phyloP scores from a whole-genome alignment of 2,113 vertebrate species.

The Engraulis encrasicolus region DNA sequence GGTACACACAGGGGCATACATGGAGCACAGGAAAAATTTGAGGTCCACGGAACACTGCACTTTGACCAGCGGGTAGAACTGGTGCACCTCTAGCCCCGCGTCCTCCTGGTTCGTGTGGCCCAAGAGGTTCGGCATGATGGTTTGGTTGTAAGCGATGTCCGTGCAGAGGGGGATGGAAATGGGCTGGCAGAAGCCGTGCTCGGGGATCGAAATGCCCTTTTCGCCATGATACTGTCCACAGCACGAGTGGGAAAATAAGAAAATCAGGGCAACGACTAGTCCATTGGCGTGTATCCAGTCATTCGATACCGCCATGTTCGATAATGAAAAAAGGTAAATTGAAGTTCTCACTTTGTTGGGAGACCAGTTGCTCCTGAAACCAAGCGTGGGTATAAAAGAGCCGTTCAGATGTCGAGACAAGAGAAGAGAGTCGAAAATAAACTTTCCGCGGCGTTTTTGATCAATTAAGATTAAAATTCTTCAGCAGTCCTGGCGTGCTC shows the following conservation, averaged over 20 bases:
- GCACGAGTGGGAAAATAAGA: constrained; percentile 59
- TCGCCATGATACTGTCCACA: constrained; percentile 83
- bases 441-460: constrained; percentile 34
- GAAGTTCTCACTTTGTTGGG: background rate
- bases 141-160: constrained; percentile 93
- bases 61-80: no score
- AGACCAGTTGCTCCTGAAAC: background rate
- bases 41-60: constrained; percentile 89
- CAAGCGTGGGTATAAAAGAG: constrained; percentile 9
- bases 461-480: constrained; percentile 17
- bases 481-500: background rate
- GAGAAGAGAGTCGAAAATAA: constrained; percentile 56
- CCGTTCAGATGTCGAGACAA: constrained; percentile 39
- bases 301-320: constrained; percentile 64
- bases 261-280: constrained; percentile 37
- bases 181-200: constrained; percentile 91
- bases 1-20: constrained; percentile 92
- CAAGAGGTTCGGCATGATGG: constrained; percentile 91
- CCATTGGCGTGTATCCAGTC: constrained; percentile 42
- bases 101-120: constrained; percentile 94
- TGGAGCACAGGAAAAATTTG: constrained; percentile 91
- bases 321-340: constrained; percentile 15
- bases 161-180: constrained; percentile 92
- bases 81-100: constrained; percentile 90
- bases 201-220: constrained; percentile 86